Evolutionary conservation across 2,888 invertebrate species (phyloP), one percentile per base, ranked within the genome.

Genomic region (Netelia inedita): DNA sequence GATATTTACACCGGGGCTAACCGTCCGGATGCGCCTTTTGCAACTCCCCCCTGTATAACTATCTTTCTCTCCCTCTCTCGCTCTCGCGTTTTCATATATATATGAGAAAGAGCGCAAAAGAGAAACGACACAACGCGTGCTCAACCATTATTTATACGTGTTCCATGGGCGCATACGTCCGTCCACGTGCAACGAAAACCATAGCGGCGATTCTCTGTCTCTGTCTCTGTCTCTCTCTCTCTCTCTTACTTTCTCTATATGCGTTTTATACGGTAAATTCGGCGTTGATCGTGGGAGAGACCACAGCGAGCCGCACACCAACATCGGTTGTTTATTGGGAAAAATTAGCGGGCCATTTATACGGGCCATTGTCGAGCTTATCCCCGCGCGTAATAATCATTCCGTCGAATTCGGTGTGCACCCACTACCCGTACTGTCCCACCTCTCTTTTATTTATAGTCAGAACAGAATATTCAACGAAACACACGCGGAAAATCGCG

Each of bases 341-440:
- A 93, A 93, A 93, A 93, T 92, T 92, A 92, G 92, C 92, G 90
- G 90, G 88, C 91, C 89, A 91, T 92, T 91, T 89, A 90, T 90
- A 89, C 89, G 85, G 88, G 87, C 21, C 88, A 90, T 92, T 90
- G 89, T 92, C 90, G 87, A 86, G 66, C 43, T 66, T 63, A 21
- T 71, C 74, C 41, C 59, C 69, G 55, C 53, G 68, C 89, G 88
- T 91, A 90, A 92, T 92, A 91, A 92, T 92, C 91, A 91, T 92
- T 92, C 91, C 90, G 92, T 92, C 92, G 90, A 89, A 83, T 83
- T 83, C 72, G 71, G 78, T n/a, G 50, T 28, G 11, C 41, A 11
- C 35, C 55, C 66, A 11, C 23, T 2, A 10, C n/a, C 19, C 41
- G 46, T 68, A 73, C 21, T 71, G 14, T 9, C 16, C 21, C 57